These are phyloP conservation scores for Chrysotoxum bicinctum DNA, from an alignment of 2,888 invertebrate species.

Conservation along the genomic window DNA sequence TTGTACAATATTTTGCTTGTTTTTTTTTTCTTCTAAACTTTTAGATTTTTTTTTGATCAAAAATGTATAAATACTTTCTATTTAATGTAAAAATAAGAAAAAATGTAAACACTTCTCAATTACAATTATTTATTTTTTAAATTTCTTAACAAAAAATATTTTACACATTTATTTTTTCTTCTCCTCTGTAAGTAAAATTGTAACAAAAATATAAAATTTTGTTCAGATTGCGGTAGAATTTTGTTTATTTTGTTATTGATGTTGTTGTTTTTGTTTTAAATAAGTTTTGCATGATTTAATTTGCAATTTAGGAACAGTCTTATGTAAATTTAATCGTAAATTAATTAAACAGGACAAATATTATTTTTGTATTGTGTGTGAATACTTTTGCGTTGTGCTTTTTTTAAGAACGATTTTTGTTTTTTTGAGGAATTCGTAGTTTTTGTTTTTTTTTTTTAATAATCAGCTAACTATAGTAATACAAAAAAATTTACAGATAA, in stretches of 20 bases:
- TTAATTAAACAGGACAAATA: slow-evolving; percentile 53
- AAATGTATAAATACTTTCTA: slow-evolving; percentile 57
- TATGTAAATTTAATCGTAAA: slow-evolving; percentile 53
- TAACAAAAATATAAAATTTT: slow-evolving; percentile 67
- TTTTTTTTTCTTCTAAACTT: slow-evolving; percentile 27
- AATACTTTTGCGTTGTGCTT: slow-evolving; percentile 70
- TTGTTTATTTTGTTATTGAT: slow-evolving; percentile 28
- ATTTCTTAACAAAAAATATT: slow-evolving; percentile 27
- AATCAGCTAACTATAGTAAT: slow-evolving; percentile 64
- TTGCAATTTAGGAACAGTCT: slow-evolving; percentile 70
- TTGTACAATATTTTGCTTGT: slow-evolving; percentile 68
- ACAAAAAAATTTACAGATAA: slow-evolving; percentile 59
- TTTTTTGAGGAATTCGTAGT: slow-evolving; percentile 49
- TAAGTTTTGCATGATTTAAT: slow-evolving; percentile 55
- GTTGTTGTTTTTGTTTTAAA: slow-evolving; percentile 46
- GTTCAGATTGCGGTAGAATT: slow-evolving; percentile 59
- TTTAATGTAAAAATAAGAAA: slow-evolving; percentile 55
- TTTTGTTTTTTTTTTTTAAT: slow-evolving; percentile 54
- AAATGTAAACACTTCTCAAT: slow-evolving; percentile 60
- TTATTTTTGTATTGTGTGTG: slow-evolving; percentile 25
- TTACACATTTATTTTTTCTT: slow-evolving; percentile 11
- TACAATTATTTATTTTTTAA: slow-evolving; percentile 18
- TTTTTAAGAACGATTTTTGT: slow-evolving; percentile 53
- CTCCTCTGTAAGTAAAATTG: slow-evolving; percentile 48
- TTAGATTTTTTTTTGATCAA: slow-evolving; percentile 23